A percentile compares a stretch with the other conserved stretches of the same genome.
phyloP scores from a whole-genome alignment of 2,113 vertebrate species.

The Syrmaticus mikado region DNA sequence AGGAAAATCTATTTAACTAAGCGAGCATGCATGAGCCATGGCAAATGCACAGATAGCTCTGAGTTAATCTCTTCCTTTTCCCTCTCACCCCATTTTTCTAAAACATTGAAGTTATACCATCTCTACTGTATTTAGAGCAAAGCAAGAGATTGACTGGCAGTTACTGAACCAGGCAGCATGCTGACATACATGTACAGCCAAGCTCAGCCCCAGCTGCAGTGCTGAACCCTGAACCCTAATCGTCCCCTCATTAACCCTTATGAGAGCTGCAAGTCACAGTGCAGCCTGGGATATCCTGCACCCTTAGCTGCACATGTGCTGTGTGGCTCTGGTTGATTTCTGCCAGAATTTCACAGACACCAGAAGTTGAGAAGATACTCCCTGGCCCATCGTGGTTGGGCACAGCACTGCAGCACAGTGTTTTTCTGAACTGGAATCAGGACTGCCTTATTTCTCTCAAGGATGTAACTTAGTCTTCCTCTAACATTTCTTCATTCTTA shows the following conservation, averaged over 20 bases:
- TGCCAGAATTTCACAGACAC: background rate
- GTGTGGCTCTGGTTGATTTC: background rate
- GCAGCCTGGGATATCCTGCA: background rate
- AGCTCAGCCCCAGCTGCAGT: constrained; percentile 10
- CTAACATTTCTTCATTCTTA: background rate
- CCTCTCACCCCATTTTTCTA: constrained; percentile 25
- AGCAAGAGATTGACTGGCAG: constrained; percentile 53
- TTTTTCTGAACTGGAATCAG: background rate
- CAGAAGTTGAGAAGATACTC: background rate
- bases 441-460: background rate
- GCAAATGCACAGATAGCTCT: constrained; percentile 52
- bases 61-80: constrained; percentile 51
- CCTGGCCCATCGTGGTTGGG: background rate
- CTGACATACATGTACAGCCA: constrained; percentile 22
- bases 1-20: constrained; percentile 62
- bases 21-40: constrained; percentile 39
- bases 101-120: constrained; percentile 5
- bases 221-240: constrained; percentile 19
- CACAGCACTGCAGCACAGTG: background rate
- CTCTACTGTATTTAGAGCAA: constrained; percentile 39
- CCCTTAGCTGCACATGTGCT: background rate
- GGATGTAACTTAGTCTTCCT: background rate
- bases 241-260: constrained; percentile 37
- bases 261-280: background rate
- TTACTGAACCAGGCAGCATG: constrained; percentile 20